Evolutionary conservation across 1,140 invertebrate species (phyloP).

Genomic region (Drosophila ficusphila): DNA sequence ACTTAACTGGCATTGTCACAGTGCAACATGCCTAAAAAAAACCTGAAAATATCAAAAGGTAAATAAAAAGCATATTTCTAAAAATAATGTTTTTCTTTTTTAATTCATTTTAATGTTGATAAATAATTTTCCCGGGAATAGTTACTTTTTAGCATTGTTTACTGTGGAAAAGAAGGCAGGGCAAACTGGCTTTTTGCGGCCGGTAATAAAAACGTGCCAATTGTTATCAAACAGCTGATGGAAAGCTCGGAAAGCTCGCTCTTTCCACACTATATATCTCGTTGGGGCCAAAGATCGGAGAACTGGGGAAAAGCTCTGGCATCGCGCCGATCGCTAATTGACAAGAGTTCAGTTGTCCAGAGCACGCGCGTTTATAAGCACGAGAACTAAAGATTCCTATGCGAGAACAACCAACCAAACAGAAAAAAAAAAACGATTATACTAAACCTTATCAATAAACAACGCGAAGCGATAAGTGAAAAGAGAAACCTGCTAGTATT

Average conservation of each 20-base stretch:
- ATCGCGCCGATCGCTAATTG: conserved; percentile 26
- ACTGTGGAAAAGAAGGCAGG: conserved; percentile 5
- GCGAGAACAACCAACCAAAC: too few species aligned
- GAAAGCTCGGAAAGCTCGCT: conserved; percentile 37
- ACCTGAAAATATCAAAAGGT: neutral
- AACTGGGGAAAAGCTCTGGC: conserved; percentile 29
- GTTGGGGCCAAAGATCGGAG: conserved; percentile 34
- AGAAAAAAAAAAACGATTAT: neutral
- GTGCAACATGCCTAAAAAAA: neutral
- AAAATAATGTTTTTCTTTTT: neutral
- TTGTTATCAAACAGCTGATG: conserved; percentile 39
- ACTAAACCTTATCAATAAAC: conserved; percentile 35
- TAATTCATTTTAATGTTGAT: too few species aligned
- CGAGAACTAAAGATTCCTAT: neutral
- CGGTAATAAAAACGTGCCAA: neutral
- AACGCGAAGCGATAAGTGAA: neutral
- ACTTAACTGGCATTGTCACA: neutral
- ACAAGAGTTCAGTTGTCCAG: conserved; percentile 33
- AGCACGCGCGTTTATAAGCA: conserved; percentile 20
- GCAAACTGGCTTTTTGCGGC: conserved; percentile 7
- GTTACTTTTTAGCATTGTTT: too few species aligned
- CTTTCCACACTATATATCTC: neutral
- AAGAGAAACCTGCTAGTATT: neutral
- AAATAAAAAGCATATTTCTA: neutral
- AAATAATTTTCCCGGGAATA: too few species aligned